These are phyloP conservation scores for Umimayanthus chanpuru DNA, from an alignment of 92 coral and sea anemone genomes.

Conservation along the genomic window DNA sequence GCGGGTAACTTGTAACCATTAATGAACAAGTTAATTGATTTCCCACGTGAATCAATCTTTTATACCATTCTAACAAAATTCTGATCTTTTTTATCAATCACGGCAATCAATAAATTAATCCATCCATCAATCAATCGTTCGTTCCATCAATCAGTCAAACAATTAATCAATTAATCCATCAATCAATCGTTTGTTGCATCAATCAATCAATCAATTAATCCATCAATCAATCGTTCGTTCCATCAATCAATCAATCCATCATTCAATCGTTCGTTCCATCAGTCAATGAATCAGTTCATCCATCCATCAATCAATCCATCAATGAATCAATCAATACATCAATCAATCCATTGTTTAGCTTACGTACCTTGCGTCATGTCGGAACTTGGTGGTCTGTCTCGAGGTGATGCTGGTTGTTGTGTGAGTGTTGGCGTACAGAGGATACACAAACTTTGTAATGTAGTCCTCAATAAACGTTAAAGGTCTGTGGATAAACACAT, in stretches of 20 bases:
- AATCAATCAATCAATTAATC: too few relatives aligned
- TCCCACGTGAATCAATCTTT: too few relatives aligned
- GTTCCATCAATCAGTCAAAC: too few relatives aligned
- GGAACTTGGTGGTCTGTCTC: slow-evolving; percentile 78
- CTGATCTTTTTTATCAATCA: too few relatives aligned
- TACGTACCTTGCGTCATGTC: slow-evolving; percentile 77
- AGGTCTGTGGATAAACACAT: slow-evolving; percentile 55
- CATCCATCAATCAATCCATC: not conserved
- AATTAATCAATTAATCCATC: not conserved
- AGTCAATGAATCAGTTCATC: too few relatives aligned
- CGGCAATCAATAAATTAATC: too few relatives aligned
- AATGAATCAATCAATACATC: too few relatives aligned
- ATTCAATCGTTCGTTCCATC: too few relatives aligned
- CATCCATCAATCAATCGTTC: not conserved
- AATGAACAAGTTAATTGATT: not conserved
- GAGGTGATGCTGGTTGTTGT: slow-evolving; percentile 79
- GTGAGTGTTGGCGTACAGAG: slow-evolving; percentile 80
- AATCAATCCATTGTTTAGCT: too few relatives aligned
- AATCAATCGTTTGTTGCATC: not conserved
- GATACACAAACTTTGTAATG: slow-evolving; percentile 68
- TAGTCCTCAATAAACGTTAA: slow-evolving; percentile 77
- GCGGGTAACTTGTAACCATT: too few relatives aligned
- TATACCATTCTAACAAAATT: too few relatives aligned
- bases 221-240: not conserved
- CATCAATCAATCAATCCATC: not conserved